Base-by-base conservation (phyloP, 2,113 vertebrate genomes). In the Cacatua alba region DNA sequence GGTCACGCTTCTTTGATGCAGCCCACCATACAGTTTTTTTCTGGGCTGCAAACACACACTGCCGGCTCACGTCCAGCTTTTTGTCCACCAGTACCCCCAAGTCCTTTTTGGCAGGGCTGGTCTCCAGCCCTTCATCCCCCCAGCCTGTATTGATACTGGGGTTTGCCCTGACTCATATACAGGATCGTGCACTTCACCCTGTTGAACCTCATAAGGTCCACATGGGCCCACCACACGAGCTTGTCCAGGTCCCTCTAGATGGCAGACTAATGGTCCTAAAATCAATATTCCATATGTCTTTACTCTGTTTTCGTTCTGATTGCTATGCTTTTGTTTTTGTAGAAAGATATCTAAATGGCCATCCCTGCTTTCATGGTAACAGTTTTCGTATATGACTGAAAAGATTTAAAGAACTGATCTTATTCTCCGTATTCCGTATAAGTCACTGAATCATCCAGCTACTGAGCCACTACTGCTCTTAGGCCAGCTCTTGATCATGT, bases 401-500 rank as follows among this genome's bases (percentile, higher is more conserved):
- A 76, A 86, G 18, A 76, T 55, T 49, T 83, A 90, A 37, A 60
- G 70, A 70, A 89, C 37, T 72, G 65, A 63, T 90, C 41, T 31
- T 88, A 8, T 86, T 82, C 70, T 82, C 59, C 20, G 3, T 39
- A 6, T 65, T 82, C 62, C 18, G 3, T 37, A 5, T 57, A 81
- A 94, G 52, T 65, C 48, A 82, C 20, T 79, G 60, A 82, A n/a
- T 92, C 60, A 84, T 44, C 4, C 23, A 84, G 76, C 88, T 94
- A 68, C 88, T 33, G 46, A 96, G 29, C 88, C 52, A 51, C 65
- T 9, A 69, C 51, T 17, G 11, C 41, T 67, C 10, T 86, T 86
- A 52, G 63, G 78, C 57, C 81, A 97, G 60, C 37, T 92, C 93
- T 93, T 57, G 44, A 79, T 9, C 85, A 84, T 25, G 17, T 86